Evolutionary conservation across 2,113 vertebrate species (phyloP), one percentile per base, ranked within the genome.

Genomic region (Phoenicopterus ruber): DNA sequence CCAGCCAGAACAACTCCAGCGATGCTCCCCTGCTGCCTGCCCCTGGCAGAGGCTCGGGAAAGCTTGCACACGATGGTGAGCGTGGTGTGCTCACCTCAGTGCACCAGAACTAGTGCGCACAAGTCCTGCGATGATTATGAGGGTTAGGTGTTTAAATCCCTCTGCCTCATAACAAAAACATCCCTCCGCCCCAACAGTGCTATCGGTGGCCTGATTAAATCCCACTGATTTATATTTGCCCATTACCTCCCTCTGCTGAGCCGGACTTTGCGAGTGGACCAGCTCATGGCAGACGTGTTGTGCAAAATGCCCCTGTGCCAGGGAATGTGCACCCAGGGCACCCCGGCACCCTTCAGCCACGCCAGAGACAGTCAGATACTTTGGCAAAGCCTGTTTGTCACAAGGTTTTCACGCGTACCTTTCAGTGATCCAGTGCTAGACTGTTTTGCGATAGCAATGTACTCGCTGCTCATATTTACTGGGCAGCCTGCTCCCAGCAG

Each of bases 101-200:
- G 49, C 36, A 62, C 38, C 31, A 40, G 7, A 40, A 25, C 10
- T 1, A 19, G 25, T 2, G 5, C 61, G 49, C 32, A n/a, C 8
- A 17, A 38, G 16, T 31, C 1, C 0, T 14, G 24, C 1, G 2
- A 3, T 22, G 15, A 6, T 61, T n/a, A 3, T n/a, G 38, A 85
- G 16, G n/a, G 4, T 15, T 66, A 38, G 28, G 4, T 63, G 42
- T 63, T 80, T 34, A 76, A 46, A 67, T 32, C 1, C 28, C 40
- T 46, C 54, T 69, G 31, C 54, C 36, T 67, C 32, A 18, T 29
- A 40, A 59, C 24, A 58, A 61, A 78, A 63, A 2, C 14, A n/a
- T 17, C n/a, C 13, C 49, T 74, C 42, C 4, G 67, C 50, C 32
- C 16, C 7, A 40, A 22, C 10, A 38, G 7, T 31, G 16, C 29